Base-by-base conservation (phyloP, 2,888 invertebrate species). In the Sipha maydis region DNA sequence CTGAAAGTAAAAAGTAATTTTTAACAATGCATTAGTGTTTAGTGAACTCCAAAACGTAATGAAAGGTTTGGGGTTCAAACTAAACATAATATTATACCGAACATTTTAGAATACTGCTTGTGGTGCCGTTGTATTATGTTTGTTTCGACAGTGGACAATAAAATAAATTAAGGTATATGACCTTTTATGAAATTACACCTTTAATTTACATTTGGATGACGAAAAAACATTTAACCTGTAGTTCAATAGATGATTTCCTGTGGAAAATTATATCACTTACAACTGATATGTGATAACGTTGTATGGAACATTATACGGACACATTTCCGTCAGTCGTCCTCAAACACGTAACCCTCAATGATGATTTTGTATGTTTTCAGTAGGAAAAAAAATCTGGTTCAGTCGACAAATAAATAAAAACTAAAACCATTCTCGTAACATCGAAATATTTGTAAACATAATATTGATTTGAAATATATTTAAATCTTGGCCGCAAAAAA, bases 191-290 rank as follows among this genome's bases (percentile, higher is more conserved):
- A 48, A 85, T 41, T n/a, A 77, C 31, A 85, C 76, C 31, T 48
- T 25, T 41, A 67, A 85, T 85, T 85, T 85, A 77, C 76, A 85
- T 76, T 76, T 31, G 41, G 41, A 11, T 31, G 41, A 41, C 76
- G 4, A 85, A 1, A 61, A 76, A 41, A 67, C 41, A 75, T 34
- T 34, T 75, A 83, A 83, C 56, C 56, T 83, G 38, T 2, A 56
- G 73, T 83, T 83, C 83, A 73, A 83, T 83, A 25, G 19, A 28
- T 28, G 21, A 38, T 75, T 83, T 83, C 75, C 83, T 83, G 75
- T 61, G n/a, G 38, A n/a, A 56, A 71, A 91, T 91, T 34, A 34
- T 69, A 28, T n/a, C 31, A 31, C 17, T 17, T 3, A 71, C 17
- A 28, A 28, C 17, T 71, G 14, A 8, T 48, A 48, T 48, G 14